Evolutionary conservation across 2,797 vertebrate genomes (phyloP), one percentile per base, ranked within the genome.

Genomic region (Philypnodon macrostomus): DNA sequence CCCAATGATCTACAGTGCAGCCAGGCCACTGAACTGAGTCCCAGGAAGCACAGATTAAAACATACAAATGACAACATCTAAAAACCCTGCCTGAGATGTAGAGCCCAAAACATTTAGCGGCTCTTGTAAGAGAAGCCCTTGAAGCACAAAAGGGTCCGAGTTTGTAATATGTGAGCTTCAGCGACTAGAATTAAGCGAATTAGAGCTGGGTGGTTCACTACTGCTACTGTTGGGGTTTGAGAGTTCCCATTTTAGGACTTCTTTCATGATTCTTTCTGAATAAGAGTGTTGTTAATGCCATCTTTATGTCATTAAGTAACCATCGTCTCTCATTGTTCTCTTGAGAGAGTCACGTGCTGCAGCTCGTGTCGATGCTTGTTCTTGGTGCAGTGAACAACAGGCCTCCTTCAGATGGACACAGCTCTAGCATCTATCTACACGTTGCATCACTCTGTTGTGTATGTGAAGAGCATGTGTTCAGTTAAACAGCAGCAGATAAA

Each of bases 381-480:
- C 15, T 18, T 30, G 41, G 41, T 30, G 41, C 41, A 18, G 41
- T 30, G 27, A 30, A 44, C 41, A 44, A 30, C 27, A n/a, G 41
- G 15, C 5, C 26, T 44, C 41, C 41, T 44, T 44, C 26, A 44
- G 7, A 13, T n/a, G 26, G 12, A 16, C 15, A 14, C 6, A 15
- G 14, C 34, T 15, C 17, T 18, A 36, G 21, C 38, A 1, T 40
- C 21, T 42, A 9, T 26, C 10, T 29, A 29, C 14, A 63, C 57
- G 44, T 81, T 79, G 86, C 73, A 69, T 83, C 71, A 80, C 40
- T 30, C 3, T 5, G 32, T 36, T 12, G 3, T 7, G 9, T 24
- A 50, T 53, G 68, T 54, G 46, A 40, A 54, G 67, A 71, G 69
- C 49, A 30, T n/a, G 47, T 69, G 31, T 50, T 63, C 41, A 54